These are phyloP conservation scores for Apostichopus japonicus DNA, from an alignment of 35 echinoderm and acorn worm genomes.

Conservation along the genomic window DNA sequence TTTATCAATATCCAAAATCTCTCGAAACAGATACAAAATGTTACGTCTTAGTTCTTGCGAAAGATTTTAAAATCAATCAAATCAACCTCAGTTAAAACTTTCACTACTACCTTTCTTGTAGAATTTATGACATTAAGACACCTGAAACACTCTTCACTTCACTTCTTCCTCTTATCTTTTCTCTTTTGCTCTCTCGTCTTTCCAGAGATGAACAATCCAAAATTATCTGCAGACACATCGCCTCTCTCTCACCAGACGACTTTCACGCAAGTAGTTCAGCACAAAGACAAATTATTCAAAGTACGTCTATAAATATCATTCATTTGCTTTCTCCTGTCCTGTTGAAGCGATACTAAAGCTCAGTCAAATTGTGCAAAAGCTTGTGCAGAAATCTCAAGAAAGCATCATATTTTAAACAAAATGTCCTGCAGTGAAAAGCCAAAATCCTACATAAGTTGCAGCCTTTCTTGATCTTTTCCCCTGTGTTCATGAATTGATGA, in stretches of 20 bases:
- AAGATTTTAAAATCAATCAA: not conserved
- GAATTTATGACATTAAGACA: slow-evolving; percentile 1
- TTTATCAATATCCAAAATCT: too few species aligned
- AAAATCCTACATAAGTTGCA: too few species aligned
- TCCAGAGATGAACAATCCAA: slow-evolving; percentile 6
- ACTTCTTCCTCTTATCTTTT: not conserved
- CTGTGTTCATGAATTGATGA: too few species aligned
- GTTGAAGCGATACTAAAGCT: too few species aligned
- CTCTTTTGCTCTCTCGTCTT: not conserved
- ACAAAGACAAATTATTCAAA: slow-evolving; percentile 8
- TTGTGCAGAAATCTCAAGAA: too few species aligned
- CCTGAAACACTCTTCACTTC: not conserved
- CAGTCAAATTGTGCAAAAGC: too few species aligned
- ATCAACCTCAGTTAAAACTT: not conserved
- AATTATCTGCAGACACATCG: not conserved
- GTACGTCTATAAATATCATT: not conserved
- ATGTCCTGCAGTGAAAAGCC: too few species aligned
- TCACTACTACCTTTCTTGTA: not conserved
- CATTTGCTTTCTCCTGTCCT: too few species aligned
- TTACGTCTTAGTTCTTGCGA: too few species aligned
- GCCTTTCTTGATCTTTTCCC: too few species aligned
- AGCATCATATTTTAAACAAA: too few species aligned
- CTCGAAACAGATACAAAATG: too few species aligned
- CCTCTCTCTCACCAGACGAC: slow-evolving; percentile 12
- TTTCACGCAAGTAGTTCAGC: slow-evolving; percentile 5